These are phyloP conservation scores for Antrozous pallidus DNA, from an alignment of 2,797 vertebrate genomes.

Conservation along the genomic window DNA sequence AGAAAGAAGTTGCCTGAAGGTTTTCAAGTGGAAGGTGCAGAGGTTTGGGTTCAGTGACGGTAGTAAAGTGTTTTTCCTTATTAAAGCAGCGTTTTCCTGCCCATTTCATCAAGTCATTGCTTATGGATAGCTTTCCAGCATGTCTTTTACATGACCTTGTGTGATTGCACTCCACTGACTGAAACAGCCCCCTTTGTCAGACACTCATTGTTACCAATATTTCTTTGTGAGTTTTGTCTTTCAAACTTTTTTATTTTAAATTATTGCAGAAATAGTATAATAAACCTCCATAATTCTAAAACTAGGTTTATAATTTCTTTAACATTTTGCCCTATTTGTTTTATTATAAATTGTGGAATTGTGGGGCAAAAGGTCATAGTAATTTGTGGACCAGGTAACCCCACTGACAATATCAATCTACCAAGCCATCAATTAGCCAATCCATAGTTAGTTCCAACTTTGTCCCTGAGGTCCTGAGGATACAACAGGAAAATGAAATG, in stretches of 20 bases:
- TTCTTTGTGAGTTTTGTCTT: neutral
- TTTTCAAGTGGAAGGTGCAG: neutral
- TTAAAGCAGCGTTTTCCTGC: neutral
- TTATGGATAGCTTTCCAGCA: neutral
- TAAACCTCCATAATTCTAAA: neutral
- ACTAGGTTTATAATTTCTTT: neutral
- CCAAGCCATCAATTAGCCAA: neutral
- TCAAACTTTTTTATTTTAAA: neutral
- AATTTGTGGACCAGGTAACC: neutral
- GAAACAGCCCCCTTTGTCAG: neutral
- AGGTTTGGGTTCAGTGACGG: neutral
- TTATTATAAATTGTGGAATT: neutral
- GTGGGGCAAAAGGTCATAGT: neutral
- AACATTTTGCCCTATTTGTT: neutral
- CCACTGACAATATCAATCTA: neutral
- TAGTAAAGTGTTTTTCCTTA: neutral
- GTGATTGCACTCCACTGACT: neutral
- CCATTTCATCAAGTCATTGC: neutral
- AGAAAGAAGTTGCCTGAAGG: neutral
- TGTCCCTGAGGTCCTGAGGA: neutral
- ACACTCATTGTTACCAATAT: neutral
- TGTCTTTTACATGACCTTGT: neutral
- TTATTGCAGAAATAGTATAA: neutral
- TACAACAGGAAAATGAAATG: neutral
- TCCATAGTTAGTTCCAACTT: neutral